Base-by-base conservation (phyloP, 2,888 invertebrate genomes). In the Calameuta filiformis region DNA sequence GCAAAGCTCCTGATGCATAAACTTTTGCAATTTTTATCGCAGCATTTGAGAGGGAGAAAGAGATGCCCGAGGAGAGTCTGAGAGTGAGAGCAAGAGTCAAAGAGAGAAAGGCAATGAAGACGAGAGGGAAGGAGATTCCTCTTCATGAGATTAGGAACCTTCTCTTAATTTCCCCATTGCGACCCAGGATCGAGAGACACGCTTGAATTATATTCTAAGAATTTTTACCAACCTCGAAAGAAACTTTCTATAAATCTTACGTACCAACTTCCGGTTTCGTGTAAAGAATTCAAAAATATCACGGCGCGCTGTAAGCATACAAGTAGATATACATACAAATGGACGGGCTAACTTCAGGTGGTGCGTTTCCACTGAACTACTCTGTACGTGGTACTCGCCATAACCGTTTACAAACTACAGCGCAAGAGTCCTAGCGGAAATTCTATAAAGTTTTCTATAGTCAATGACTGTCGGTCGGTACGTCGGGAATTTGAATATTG, bases 21-120 rank as follows among this genome's bases (percentile, higher is more conserved):
- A 83, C 75, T 83, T 83, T 82, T 77, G 81, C 79, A 81, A 81
- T 83, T 82, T 81, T 83, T 82, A 83, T 81, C 79, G 77, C 79
- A 76, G 71, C 33, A 33, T 71, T 71, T 30, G 3, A 34, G 71
- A 56, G 56, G 23, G 56, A 56, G 23, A 56, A 56, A 56, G 56
- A 56, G 9, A 2, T 9, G 56, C 2, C 9, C 23, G 23, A 56
- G 23, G 56, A 56, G 56, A 56, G 23, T 23, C 23, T 9, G 23
- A 56, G 56, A 56, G 4, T 40, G 40, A 40, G 40, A 40, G 40
- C 23, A 9, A 56, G 23, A 56, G 56, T 23, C 15, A 56, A 23
- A 9, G 2, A 23, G 56, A 23, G 15, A 56, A 56, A 23, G 56
- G 23, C 6, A 56, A 56, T 31, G 31, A 71, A 31, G 1, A 9